Conservation (phyloP, 2,888 invertebrate genomes). For the Malthinus flaveolus region DNA sequence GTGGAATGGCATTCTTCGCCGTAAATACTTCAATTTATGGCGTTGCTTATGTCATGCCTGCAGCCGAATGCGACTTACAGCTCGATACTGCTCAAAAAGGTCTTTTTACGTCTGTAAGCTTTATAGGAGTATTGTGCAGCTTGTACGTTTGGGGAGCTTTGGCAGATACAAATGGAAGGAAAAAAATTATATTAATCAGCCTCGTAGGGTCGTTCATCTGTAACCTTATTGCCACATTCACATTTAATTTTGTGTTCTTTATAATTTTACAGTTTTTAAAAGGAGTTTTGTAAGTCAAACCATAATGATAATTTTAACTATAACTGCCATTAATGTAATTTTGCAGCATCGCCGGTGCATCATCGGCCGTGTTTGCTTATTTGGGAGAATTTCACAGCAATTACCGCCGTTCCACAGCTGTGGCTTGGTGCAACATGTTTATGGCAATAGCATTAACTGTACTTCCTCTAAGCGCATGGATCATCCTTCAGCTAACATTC, state of each 20-base stretch:
- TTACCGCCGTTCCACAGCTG: constrained; percentile 60
- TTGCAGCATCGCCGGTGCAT: constrained; percentile 28
- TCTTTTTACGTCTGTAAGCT: constrained; percentile 70
- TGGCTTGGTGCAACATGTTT: constrained; percentile 66
- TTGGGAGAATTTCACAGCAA: constrained; percentile 66
- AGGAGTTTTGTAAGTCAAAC: constrained; percentile 56
- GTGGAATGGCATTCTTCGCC: constrained; percentile 65
- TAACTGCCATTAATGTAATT: constrained; percentile 1
- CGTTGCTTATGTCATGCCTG: constrained; percentile 72
- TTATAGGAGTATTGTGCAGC: constrained; percentile 71
- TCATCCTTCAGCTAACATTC: constrained; percentile 40
- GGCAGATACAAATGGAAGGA: constrained; percentile 74
- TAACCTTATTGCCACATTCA: constrained; percentile 19
- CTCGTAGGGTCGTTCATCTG: constrained; percentile 17
- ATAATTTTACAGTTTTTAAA: constrained; percentile 63
- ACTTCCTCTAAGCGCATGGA: constrained; percentile 57
- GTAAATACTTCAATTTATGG: constrained; percentile 68
- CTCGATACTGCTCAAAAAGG: constrained; percentile 69
- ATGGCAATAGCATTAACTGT: constrained; percentile 32
- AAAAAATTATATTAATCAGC: constrained; percentile 51
- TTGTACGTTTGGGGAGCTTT: constrained; percentile 80
- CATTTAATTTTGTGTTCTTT: constrained; percentile 27
- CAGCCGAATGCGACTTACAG: constrained; percentile 70
- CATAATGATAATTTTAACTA: neutral
- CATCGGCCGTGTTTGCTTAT: constrained; percentile 58